phyloP scores from a whole-genome alignment of 2,797 vertebrate genomes.

The Morelia viridis region DNA sequence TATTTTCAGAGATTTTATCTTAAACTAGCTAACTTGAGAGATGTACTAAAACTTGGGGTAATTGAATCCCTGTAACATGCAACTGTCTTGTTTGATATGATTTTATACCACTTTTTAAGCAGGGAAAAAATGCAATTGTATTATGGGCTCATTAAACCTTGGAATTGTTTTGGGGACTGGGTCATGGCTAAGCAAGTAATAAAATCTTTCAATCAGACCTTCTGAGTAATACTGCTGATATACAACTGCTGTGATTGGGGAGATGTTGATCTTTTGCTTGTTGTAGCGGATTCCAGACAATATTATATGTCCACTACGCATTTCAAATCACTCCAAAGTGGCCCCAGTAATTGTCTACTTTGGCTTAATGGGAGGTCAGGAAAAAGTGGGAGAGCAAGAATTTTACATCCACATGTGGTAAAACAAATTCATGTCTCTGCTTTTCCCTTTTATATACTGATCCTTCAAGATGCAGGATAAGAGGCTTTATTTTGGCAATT shows the following conservation, averaged over 20 bases:
- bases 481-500: not conserved
- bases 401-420: not conserved
- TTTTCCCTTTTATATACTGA: not conserved
- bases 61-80: constrained; percentile 52
- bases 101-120: constrained; percentile 57
- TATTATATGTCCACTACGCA: not conserved
- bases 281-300: not conserved
- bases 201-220: constrained; percentile 29
- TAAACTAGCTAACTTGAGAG: constrained; percentile 47
- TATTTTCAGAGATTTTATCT: constrained; percentile 47
- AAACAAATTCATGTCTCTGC: not conserved
- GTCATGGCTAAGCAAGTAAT: constrained; percentile 51
- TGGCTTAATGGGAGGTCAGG: not conserved
- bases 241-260: not conserved
- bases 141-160: constrained; percentile 52
- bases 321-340: not conserved
- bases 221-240: constrained; percentile 23
- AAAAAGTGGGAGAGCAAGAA: not conserved
- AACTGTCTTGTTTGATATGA: constrained; percentile 58
- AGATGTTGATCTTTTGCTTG: not conserved
- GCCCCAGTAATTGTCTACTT: not conserved
- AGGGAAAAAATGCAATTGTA: constrained; percentile 54
- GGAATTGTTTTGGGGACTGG: constrained; percentile 46
- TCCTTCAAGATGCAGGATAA: not conserved
- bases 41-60: constrained; percentile 49